A percentile compares a stretch with the other conserved stretches of the same genome.
phyloP scores from a whole-genome alignment of 1,140 invertebrate genomes.

The Ceratosolen fusciceps region DNA sequence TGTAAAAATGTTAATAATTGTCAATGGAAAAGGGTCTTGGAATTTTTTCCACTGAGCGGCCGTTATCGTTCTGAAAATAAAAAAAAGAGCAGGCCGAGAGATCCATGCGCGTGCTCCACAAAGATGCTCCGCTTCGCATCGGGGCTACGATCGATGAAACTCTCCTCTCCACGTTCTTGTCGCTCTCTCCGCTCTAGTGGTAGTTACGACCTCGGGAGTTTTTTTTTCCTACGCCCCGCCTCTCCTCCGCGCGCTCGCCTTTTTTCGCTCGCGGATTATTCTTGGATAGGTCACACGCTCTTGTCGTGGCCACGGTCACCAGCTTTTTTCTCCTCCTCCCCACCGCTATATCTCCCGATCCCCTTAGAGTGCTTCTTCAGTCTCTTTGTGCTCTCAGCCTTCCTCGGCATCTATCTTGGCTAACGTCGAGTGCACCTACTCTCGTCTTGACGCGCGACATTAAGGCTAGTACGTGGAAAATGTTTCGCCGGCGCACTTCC shows the following conservation, averaged over 20 bases:
- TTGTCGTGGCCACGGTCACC: slow-evolving; percentile 51
- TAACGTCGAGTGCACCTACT: not conserved
- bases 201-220: slow-evolving; percentile 40
- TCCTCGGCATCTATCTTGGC: not conserved
- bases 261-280: slow-evolving; percentile 21
- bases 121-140: slow-evolving; percentile 62
- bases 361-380: not conserved
- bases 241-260: not conserved
- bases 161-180: slow-evolving; percentile 50
- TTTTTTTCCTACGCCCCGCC: not conserved
- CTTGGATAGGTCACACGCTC: slow-evolving; percentile 43
- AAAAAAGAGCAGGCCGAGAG: not conserved
- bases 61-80: not conserved
- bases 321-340: slow-evolving; percentile 42
- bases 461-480: slow-evolving; percentile 5
- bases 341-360: not conserved
- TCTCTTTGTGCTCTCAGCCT: slow-evolving; percentile 9
- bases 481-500: not conserved
- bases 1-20: not conserved
- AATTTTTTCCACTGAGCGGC: not conserved
- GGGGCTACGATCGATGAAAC: slow-evolving; percentile 57
- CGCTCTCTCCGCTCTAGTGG: not conserved
- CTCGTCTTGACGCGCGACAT: not conserved
- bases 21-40: not conserved
- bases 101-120: slow-evolving; percentile 54